Conservation (phyloP, 2,797 vertebrate genomes). For the Lophura swinhoii region DNA sequence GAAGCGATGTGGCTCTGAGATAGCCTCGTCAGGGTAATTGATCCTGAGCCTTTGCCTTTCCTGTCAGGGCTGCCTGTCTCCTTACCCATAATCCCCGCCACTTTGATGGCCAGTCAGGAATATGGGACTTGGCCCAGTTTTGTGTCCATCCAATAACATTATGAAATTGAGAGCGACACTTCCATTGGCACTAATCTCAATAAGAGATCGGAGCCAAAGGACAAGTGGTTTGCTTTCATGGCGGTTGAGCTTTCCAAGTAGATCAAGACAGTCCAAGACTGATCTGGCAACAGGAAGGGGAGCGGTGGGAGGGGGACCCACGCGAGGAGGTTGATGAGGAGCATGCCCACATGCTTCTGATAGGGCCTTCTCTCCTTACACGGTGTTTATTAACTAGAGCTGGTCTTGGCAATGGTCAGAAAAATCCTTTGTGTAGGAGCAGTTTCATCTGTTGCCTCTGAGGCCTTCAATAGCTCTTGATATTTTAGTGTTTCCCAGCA, state of each 20-base stretch:
- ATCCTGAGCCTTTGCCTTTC: slow-evolving; percentile 79
- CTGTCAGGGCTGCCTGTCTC: slow-evolving; percentile 80
- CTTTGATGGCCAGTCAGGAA: slow-evolving; percentile 78
- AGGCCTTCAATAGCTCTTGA: neutral
- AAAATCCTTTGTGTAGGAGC: neutral
- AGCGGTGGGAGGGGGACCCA: neutral
- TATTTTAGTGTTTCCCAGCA: neutral
- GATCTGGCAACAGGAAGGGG: slow-evolving; percentile 34
- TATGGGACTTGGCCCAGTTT: slow-evolving; percentile 75
- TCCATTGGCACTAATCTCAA: slow-evolving; percentile 81
- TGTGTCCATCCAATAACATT: slow-evolving; percentile 79
- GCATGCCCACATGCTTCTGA: neutral
- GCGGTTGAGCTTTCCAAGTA: slow-evolving; percentile 74
- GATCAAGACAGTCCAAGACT: slow-evolving; percentile 69
- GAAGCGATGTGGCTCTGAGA: slow-evolving; percentile 76
- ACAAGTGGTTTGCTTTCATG: slow-evolving; percentile 74
- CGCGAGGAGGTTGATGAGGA: neutral
- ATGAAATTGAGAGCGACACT: slow-evolving; percentile 85
- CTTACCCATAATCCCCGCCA: slow-evolving; percentile 78
- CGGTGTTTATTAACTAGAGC: neutral
- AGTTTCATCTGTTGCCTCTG: neutral
- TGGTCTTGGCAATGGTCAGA: neutral
- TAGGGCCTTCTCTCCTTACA: neutral
- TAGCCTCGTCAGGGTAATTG: slow-evolving; percentile 80
- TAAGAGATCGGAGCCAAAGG: slow-evolving; percentile 79